Evolutionary conservation across 2,888 invertebrate genomes (phyloP).

Genomic region (Cephus sareptanus): DNA sequence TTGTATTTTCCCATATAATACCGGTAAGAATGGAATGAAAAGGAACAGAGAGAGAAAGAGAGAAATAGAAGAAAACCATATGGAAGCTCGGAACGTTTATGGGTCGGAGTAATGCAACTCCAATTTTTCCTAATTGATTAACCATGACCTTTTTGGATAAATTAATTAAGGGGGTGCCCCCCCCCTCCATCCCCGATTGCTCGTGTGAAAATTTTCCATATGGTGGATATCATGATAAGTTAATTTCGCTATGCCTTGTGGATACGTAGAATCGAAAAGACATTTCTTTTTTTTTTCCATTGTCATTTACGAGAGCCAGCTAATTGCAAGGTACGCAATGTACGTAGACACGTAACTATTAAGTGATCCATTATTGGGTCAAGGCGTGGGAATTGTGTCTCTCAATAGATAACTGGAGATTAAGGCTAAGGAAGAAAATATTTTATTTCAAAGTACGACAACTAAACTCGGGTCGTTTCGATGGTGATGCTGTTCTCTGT

Average conservation of each 20-base stretch:
- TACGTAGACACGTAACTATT: neutral
- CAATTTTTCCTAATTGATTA: neutral
- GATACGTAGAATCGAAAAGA: neutral
- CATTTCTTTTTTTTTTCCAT: neutral
- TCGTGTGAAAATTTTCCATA: no score
- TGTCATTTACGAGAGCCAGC: neutral
- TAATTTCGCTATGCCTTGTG: neutral
- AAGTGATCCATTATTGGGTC: conserved; percentile 11
- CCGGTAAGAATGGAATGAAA: neutral
- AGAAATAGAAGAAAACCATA: conserved; percentile 10
- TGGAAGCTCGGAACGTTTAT: conserved; percentile 1
- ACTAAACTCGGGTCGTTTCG: neutral
- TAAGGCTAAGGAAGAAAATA: neutral
- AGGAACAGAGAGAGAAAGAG: neutral
- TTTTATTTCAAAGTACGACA: neutral
- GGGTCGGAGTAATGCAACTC: neutral
- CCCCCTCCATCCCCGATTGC: no score
- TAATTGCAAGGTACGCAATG: neutral
- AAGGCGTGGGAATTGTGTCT: conserved; percentile 16
- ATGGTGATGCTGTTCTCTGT: neutral
- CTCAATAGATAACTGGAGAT: neutral
- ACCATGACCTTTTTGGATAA: neutral
- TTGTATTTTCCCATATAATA: neutral
- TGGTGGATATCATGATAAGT: no score
- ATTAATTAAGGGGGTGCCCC: neutral